phyloP scores from a whole-genome alignment of 2,113 vertebrate species.

The Psephotus haematonotus region DNA sequence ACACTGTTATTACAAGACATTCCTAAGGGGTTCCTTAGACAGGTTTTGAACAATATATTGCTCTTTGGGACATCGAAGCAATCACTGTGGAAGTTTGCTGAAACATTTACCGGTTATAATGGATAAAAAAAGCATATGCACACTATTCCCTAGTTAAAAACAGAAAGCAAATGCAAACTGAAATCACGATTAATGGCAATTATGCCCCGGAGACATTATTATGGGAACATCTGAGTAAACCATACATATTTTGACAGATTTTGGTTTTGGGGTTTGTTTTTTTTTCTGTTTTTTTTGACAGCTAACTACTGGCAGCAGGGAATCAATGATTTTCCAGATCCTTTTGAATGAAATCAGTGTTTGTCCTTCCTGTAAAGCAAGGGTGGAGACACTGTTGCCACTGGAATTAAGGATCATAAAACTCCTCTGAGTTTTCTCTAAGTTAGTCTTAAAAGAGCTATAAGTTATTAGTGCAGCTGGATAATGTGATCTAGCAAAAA shows the following conservation, averaged over 20 bases:
- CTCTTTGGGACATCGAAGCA: neutral
- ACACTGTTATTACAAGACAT: neutral
- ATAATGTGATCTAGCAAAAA: neutral
- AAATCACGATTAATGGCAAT: neutral
- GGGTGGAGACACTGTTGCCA: neutral
- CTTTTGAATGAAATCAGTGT: neutral
- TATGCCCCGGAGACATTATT: neutral
- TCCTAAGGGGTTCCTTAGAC: neutral
- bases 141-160: neutral
- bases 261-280: neutral
- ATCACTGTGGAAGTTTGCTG: neutral
- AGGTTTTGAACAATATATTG: neutral
- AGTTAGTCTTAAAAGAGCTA: neutral
- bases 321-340: neutral
- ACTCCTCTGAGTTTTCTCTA: neutral
- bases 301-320: neutral
- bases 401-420: neutral
- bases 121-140: neutral
- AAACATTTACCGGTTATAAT: conserved; percentile 1
- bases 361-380: neutral
- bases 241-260: neutral
- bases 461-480: neutral
- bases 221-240: neutral
- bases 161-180: neutral
- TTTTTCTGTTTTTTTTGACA: neutral